Evolutionary conservation across 2,797 vertebrate genomes (phyloP).

Genomic region (Coluber constrictor): DNA sequence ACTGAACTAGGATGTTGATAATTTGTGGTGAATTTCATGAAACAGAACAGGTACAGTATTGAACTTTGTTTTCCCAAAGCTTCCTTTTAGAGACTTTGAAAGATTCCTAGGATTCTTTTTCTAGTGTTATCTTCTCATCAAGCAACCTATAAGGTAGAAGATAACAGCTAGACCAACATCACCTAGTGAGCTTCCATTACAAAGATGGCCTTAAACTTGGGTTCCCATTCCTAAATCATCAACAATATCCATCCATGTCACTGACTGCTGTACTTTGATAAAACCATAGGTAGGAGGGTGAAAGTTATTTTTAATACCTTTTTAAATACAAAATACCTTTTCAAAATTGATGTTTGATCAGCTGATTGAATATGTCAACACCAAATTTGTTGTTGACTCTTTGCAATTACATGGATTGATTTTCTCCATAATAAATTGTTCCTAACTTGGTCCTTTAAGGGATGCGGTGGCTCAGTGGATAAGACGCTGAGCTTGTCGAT

Average conservation of each 20-base stretch:
- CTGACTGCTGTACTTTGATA: neutral
- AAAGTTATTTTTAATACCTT: neutral
- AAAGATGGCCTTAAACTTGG: neutral
- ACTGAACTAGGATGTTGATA: neutral
- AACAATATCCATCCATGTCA: neutral
- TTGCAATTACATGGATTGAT: neutral
- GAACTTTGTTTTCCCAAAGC: neutral
- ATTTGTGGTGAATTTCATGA: neutral
- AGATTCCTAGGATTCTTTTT: neutral
- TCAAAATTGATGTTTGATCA: neutral
- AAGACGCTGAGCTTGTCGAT: too few species aligned
- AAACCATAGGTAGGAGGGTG: neutral
- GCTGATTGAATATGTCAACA: neutral
- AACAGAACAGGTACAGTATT: neutral
- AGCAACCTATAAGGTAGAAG: neutral
- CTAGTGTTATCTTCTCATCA: neutral
- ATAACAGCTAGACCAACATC: neutral
- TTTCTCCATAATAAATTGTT: neutral
- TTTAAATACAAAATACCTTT: constrained; percentile 20
- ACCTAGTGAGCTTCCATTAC: neutral
- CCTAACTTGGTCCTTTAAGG: neutral
- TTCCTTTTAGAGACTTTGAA: neutral
- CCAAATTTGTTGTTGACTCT: neutral
- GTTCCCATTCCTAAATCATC: neutral
- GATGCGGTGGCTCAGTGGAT: too few species aligned